A percentile compares a stretch with the other conserved stretches of the same genome.
Conservation (phyloP, 2,888 invertebrate species). For the Desoria tigrina region DNA sequence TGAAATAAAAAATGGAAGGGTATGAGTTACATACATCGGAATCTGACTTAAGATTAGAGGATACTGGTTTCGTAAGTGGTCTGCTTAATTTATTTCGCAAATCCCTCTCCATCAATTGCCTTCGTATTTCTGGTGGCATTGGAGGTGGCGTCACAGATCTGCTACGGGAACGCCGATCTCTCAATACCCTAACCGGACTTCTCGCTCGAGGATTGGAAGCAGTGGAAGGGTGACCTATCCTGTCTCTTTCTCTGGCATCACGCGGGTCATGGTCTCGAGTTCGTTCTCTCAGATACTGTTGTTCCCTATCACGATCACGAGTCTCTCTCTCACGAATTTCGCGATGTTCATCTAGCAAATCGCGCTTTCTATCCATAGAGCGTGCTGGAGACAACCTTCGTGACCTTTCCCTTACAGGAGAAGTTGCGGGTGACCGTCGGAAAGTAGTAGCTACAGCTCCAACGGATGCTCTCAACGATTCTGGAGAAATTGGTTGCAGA, state of each 20-base stretch:
- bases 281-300: conserved; percentile 4
- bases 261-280: not conserved
- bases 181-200: conserved; percentile 36
- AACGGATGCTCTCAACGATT: not conserved
- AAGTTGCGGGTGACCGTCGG: conserved; percentile 1
- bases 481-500: not conserved
- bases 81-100: conserved; percentile 40
- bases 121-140: conserved; percentile 42
- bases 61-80: conserved; percentile 33
- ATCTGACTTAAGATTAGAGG: conserved; percentile 24
- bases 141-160: conserved; percentile 44
- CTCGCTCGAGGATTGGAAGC: conserved; percentile 15
- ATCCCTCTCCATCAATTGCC: conserved; percentile 40
- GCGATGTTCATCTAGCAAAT: conserved; percentile 20
- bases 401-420: not conserved
- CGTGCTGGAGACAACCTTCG: conserved; percentile 1
- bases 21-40: conserved; percentile 16
- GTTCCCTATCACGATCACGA: conserved; percentile 12
- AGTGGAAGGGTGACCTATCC: conserved; percentile 4
- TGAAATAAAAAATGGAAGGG: not conserved
- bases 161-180: conserved; percentile 35
- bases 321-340: conserved; percentile 16
- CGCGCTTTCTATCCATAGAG: conserved; percentile 16
- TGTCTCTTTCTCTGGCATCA: conserved; percentile 1
- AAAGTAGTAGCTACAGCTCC: not conserved